Evolutionary conservation across 2,888 invertebrate species (phyloP).

Genomic region (Melitaea athalia): DNA sequence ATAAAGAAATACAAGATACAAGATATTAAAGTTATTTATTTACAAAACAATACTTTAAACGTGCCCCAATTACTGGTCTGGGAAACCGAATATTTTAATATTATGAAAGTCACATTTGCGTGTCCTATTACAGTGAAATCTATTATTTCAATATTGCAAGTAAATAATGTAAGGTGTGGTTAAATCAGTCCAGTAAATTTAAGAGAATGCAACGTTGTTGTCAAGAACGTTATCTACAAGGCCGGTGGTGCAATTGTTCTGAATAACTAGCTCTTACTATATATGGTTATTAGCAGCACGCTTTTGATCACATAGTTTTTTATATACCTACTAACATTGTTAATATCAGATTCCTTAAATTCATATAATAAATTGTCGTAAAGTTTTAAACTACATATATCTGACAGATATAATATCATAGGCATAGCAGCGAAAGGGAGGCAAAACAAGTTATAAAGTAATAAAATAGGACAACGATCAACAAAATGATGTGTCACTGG

Average conservation of each 20-base stretch:
- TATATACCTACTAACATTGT: slow-evolving; percentile 15
- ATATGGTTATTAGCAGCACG: slow-evolving; percentile 39
- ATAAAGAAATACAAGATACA: not conserved
- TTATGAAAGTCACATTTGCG: slow-evolving; percentile 18
- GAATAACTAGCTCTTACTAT: slow-evolving; percentile 41
- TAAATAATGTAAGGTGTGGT: slow-evolving; percentile 32
- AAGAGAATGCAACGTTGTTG: slow-evolving; percentile 38
- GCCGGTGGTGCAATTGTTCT: slow-evolving; percentile 47
- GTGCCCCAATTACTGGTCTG: not conserved
- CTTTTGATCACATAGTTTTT: slow-evolving; percentile 33
- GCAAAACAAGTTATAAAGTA: too few relatives aligned
- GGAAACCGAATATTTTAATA: slow-evolving; percentile 12
- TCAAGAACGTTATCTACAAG: slow-evolving; percentile 43
- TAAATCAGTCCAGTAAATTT: slow-evolving; percentile 35
- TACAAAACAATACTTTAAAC: slow-evolving; percentile 9
- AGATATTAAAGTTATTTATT: not conserved
- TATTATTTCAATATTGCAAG: slow-evolving; percentile 20
- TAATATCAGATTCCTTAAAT: not conserved
- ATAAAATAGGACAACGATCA: too few relatives aligned
- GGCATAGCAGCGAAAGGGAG: too few relatives aligned
- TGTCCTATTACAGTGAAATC: slow-evolving; percentile 16
- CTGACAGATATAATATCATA: too few relatives aligned
- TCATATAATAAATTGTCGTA: not conserved
- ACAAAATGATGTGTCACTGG: too few relatives aligned
- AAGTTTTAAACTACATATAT: too few relatives aligned